A percentile compares a stretch with the other conserved stretches of the same genome.
These are phyloP conservation scores for Paedocypris micromegethes DNA, from an alignment of 2,797 vertebrate species.

Conservation along the genomic window DNA sequence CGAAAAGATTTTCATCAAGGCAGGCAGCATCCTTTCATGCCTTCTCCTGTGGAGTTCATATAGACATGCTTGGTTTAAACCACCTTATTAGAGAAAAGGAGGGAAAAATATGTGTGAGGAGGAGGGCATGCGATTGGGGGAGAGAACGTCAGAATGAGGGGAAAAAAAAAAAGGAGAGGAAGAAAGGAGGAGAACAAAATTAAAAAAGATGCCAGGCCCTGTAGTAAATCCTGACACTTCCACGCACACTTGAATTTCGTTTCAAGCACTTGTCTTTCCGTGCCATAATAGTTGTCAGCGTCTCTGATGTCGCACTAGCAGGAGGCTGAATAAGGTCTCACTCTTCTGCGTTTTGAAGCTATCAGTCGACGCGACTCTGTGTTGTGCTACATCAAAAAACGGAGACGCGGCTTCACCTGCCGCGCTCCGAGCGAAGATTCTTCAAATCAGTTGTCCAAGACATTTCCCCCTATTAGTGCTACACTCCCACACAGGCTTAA, in stretches of 20 bases:
- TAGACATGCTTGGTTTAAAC: slow-evolving; percentile 95
- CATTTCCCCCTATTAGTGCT: slow-evolving; percentile 95
- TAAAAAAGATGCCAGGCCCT: slow-evolving; percentile 62
- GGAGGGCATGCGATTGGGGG: slow-evolving; percentile 38
- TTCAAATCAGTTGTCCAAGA: slow-evolving; percentile 99
- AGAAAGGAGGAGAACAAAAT: too few relatives aligned
- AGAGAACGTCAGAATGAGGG: slow-evolving; percentile 55
- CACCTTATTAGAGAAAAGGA: slow-evolving; percentile 92
- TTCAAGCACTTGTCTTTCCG: slow-evolving; percentile 99
- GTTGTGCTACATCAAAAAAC: slow-evolving; percentile 95
- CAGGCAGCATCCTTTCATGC: slow-evolving; percentile 79
- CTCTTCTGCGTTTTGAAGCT: slow-evolving; percentile 86
- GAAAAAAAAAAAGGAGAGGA: slow-evolving; percentile 53
- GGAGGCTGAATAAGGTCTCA: slow-evolving; percentile 87
- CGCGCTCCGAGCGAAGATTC: slow-evolving; percentile 92
- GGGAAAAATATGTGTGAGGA: slow-evolving; percentile 11
- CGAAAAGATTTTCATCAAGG: slow-evolving; percentile 87
- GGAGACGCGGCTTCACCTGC: slow-evolving; percentile 89
- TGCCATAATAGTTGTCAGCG: slow-evolving; percentile 99
- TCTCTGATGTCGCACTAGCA: slow-evolving; percentile 96
- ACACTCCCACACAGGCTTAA: slow-evolving; percentile 79
- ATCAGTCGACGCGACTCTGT: slow-evolving; percentile 93
- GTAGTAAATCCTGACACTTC: slow-evolving; percentile 95
- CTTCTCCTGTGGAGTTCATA: slow-evolving; percentile 93
- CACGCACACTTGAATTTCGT: slow-evolving; percentile 82